phyloP scores from a whole-genome alignment of 1,140 invertebrate species.

The Procambarus virginalis region DNA sequence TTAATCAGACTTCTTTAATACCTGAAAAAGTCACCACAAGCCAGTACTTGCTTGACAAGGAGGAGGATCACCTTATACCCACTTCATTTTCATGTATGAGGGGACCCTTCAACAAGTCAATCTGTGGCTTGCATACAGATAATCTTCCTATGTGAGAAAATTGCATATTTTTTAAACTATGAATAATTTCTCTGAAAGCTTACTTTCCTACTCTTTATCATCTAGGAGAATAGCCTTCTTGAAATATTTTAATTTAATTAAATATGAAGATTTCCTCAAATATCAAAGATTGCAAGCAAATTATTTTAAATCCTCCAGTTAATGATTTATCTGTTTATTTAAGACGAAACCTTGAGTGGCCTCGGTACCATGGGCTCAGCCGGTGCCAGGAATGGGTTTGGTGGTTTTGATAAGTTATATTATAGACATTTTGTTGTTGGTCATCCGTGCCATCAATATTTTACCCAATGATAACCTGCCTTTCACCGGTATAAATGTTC shows the following conservation, averaged over 20 bases:
- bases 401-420: conserved; percentile 44
- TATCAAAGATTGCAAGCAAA: neutral
- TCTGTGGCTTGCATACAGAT: neutral
- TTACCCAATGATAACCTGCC: conserved; percentile 34
- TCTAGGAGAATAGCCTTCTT: conserved; percentile 1
- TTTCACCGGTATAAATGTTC: neutral
- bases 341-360: conserved; percentile 61
- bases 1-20: neutral
- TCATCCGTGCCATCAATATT: conserved; percentile 35
- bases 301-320: neutral
- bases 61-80: conserved; percentile 16
- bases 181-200: conserved; percentile 5
- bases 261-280: neutral
- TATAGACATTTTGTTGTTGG: conserved; percentile 24
- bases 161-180: neutral
- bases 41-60: neutral
- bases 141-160: neutral
- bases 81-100: conserved; percentile 40
- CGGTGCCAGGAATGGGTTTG: conserved; percentile 62
- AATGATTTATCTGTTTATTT: conserved; percentile 11
- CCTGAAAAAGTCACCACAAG: neutral
- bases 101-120: conserved; percentile 7
- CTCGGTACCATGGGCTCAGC: conserved; percentile 65
- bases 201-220: conserved; percentile 10
- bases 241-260: conserved; percentile 1